Evolutionary conservation across 2,888 invertebrate species (phyloP), one percentile per base, ranked within the genome.

Genomic region (Pecten maximus): DNA sequence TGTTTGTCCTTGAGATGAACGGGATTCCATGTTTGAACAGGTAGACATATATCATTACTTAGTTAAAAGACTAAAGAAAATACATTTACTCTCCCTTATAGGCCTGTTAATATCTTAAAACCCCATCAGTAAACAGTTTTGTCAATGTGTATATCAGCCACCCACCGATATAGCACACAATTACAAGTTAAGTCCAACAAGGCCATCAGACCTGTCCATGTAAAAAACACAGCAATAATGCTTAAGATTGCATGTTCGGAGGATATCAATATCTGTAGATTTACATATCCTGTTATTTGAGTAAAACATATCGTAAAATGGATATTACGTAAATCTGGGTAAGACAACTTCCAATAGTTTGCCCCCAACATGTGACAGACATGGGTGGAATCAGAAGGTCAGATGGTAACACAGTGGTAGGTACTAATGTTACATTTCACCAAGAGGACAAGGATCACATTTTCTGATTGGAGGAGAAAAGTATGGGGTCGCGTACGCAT

Each of bases 1-100:
- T 74, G 74, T 74, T 74, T 74, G 74, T 35, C 74, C 74, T 74
- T 74, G 74, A 74, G 74, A 74, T 74, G 35, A 74, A 74, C 74
- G 35, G 35, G 28, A 74, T 74, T 74, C 35, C 74, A 35, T 74
- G 74, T 74, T 74, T 74, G 10, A 74, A 28, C 74, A 74, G 74
- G 35, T 6, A 74, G 74, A 74, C 74, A 74, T 74, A 74, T 74
- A 74, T 74, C 74, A 74, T 74, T 74, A 74, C 35, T 35, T 35
- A 8, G 74, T 74, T 74, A 74, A 28, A 35, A 74, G 74, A 74
- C 74, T 35, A 28, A 74, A 35, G 35, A 28, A 74, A 74, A 60
- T n/a, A 60, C 60, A 60, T 60, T 60, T 60, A n/a, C 60, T 8
- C 19, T 60, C n/a, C 60, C 23, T 60, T 74, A 74, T 35, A 23